Percentiles rank a stretch among this genome's conserved stretches.
Evolutionary conservation across 1,140 invertebrate species (phyloP).

Genomic region (Venturia canescens): DNA sequence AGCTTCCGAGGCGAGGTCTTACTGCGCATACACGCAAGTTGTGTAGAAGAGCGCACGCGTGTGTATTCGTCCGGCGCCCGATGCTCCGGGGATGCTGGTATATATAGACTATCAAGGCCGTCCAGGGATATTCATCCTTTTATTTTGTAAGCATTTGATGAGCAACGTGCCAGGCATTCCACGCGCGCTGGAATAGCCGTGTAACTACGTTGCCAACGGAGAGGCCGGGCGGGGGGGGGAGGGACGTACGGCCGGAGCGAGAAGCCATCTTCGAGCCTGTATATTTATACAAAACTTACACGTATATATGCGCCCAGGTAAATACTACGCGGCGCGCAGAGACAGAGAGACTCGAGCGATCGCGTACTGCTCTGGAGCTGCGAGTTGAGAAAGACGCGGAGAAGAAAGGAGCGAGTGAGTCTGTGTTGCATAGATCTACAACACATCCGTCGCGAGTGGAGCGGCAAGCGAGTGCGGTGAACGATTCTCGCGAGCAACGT

Average conservation of each 20-base stretch:
- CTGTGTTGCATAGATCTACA: slow-evolving; percentile 11
- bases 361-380: too few relatives aligned
- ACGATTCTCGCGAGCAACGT: neutral
- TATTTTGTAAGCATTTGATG: slow-evolving; percentile 68
- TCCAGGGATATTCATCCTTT: slow-evolving; percentile 60
- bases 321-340: too few relatives aligned
- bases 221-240: too few relatives aligned
- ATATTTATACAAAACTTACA: neutral
- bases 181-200: slow-evolving; percentile 62
- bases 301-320: neutral
- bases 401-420: neutral
- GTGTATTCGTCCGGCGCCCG: neutral
- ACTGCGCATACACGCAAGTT: neutral
- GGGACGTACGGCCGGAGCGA: slow-evolving; percentile 43
- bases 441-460: neutral
- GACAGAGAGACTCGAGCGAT: too few relatives aligned
- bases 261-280: neutral
- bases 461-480: neutral
- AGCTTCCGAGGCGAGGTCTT: too few relatives aligned
- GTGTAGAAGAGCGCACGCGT: neutral
- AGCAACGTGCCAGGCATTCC: slow-evolving; percentile 69
- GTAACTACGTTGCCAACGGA: slow-evolving; percentile 59
- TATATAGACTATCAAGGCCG: slow-evolving; percentile 63
- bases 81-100: neutral
- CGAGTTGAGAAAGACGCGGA: neutral